Percentiles rank a stretch among this genome's conserved stretches.
Evolutionary conservation across 53 echinoderm and acorn worm genomes (phyloP).

Genomic region (Glandiceps talaboti): DNA sequence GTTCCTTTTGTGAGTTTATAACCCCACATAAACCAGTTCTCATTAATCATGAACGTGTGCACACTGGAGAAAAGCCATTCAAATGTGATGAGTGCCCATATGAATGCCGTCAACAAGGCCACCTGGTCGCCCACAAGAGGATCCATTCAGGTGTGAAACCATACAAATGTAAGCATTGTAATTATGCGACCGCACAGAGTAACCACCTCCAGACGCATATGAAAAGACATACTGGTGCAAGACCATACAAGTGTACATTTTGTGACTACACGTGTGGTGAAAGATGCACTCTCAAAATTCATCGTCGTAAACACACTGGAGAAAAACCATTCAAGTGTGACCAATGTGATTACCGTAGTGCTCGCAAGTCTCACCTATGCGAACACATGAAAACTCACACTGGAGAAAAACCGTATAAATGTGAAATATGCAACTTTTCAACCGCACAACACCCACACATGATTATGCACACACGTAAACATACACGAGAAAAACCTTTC

Average conservation of each 20-base stretch:
- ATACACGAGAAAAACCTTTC: slow-evolving; percentile 38
- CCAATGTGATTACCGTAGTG: background rate
- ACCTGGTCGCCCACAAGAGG: slow-evolving; percentile 80
- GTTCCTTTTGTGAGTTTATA: slow-evolving; percentile 50
- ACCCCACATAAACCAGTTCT: slow-evolving; percentile 78
- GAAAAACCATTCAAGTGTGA: background rate
- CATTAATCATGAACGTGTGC: slow-evolving; percentile 66
- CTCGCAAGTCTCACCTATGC: background rate
- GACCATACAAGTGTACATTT: background rate
- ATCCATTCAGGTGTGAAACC: slow-evolving; percentile 78
- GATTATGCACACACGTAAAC: slow-evolving; percentile 4
- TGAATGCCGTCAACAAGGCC: slow-evolving; percentile 56
- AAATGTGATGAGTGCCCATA: slow-evolving; percentile 61
- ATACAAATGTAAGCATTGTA: slow-evolving; percentile 55
- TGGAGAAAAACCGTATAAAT: background rate
- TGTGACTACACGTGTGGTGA: background rate
- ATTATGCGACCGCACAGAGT: slow-evolving; percentile 64
- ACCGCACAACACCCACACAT: background rate
- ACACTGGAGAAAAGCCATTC: slow-evolving; percentile 76
- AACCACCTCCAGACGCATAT: slow-evolving; percentile 64
- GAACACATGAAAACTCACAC: background rate
- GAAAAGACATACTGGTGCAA: slow-evolving; percentile 24
- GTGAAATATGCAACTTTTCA: background rate
- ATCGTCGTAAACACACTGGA: background rate
- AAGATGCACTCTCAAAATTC: background rate